These are phyloP conservation scores for Musca vetustissima DNA, from an alignment of 1,140 invertebrate genomes.

Conservation along the genomic window DNA sequence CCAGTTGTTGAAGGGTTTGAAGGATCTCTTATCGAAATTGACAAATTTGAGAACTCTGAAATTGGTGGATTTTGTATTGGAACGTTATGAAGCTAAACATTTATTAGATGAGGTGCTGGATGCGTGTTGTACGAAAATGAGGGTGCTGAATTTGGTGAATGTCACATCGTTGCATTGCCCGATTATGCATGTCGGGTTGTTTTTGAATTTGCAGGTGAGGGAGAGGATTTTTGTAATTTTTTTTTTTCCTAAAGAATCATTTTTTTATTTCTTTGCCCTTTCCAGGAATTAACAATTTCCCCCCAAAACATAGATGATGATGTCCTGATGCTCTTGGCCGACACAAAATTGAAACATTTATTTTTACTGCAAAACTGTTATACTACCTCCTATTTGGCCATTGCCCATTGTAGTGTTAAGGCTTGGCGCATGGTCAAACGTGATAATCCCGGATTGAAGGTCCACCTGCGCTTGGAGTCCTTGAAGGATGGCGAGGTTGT, in stretches of 20 bases:
- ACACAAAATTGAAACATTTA: slow-evolving; percentile 69
- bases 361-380: slow-evolving; percentile 79
- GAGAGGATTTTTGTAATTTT: neutral
- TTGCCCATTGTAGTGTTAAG: slow-evolving; percentile 55
- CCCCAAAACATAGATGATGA: slow-evolving; percentile 83
- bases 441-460: slow-evolving; percentile 61
- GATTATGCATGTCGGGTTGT: slow-evolving; percentile 76
- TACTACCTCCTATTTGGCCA: slow-evolving; percentile 58
- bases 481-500: slow-evolving; percentile 58
- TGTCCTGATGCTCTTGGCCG: slow-evolving; percentile 68
- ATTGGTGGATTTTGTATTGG: slow-evolving; percentile 76
- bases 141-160: slow-evolving; percentile 72
- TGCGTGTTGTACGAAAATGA: slow-evolving; percentile 66
- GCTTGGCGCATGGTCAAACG: slow-evolving; percentile 60
- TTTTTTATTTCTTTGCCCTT: slow-evolving; percentile 24
- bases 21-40: slow-evolving; percentile 71
- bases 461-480: slow-evolving; percentile 64
- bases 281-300: slow-evolving; percentile 69
- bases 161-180: slow-evolving; percentile 72
- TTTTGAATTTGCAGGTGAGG: slow-evolving; percentile 71
- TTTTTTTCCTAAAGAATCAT: too few relatives aligned
- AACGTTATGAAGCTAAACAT: slow-evolving; percentile 67
- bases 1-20: slow-evolving; percentile 68
- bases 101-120: slow-evolving; percentile 75
- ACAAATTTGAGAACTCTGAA: slow-evolving; percentile 67